Evolutionary conservation across 2,797 vertebrate genomes (phyloP), one percentile per base, ranked within the genome.

Genomic region (Cossypha niveicapilla): DNA sequence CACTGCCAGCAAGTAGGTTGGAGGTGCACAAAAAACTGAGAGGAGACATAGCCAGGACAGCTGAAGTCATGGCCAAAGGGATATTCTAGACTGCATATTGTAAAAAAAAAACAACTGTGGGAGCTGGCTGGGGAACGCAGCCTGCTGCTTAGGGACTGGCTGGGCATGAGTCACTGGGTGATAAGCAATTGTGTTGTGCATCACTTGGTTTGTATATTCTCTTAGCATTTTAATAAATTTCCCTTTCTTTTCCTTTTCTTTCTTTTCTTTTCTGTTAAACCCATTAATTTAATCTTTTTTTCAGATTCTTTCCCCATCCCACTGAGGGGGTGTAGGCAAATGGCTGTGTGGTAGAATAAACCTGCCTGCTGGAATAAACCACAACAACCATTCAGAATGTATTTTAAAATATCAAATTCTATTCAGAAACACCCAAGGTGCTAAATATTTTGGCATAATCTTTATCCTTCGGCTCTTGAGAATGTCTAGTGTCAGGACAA

Each of bases 351-450:
- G 12, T 21, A 22, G 44, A 13, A 22, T 45, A 45, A 45, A 45
- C 44, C 4, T 44, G 4, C 28, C 37, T 62, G 28, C 18, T 39
- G 16, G 21, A 48, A 62, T 62, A 85, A 85, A 50, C 11, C 3
- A 27, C 3, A 22, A 27, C 6, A 23, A 44, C 22, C 1, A 23
- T 34, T 76, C 11, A 25, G 18, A 66, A 75, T 0, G 0, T 34
- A 27, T 50, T 84, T 88, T 67, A 13, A 39, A 57, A 25, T 47
- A 66, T 65, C 23, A 53, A 48, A 56, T 57, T 53, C 15, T 65
- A 16, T 45, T 84, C 44, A 60, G 42, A 88, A 80, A 41, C 8
- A 27, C 4, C 8, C 50, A 48, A 77, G 3, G 12, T 77, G 37
- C 56, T 28, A 80, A 53, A 71, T 62, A 60, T 18, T 78, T 77